Evolutionary conservation across 2,888 invertebrate genomes (phyloP).

Genomic region (Cinara cedri): DNA sequence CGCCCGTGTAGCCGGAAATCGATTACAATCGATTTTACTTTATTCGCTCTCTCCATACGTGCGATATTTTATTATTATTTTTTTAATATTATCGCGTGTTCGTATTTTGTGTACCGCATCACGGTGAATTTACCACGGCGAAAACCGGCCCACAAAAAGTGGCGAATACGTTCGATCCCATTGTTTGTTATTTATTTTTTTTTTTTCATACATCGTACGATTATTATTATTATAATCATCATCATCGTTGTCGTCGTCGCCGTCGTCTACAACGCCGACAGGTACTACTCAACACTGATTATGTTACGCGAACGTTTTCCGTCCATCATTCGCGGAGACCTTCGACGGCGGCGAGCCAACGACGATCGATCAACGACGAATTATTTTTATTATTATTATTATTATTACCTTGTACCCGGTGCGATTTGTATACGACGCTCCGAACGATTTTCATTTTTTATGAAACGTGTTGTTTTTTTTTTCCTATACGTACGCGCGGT

Average conservation of each 20-base stretch:
- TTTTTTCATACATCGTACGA: too few relatives aligned
- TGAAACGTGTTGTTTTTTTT: too few relatives aligned
- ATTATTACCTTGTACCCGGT: neutral
- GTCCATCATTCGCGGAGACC: slow-evolving; percentile 23
- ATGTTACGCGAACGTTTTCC: slow-evolving; percentile 7
- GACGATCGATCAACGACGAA: slow-evolving; percentile 30
- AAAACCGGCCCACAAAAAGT: neutral
- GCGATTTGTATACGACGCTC: neutral
- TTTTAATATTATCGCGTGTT: too few relatives aligned
- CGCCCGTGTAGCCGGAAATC: too few relatives aligned
- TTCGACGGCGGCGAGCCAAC: slow-evolving; percentile 2
- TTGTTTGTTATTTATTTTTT: neutral
- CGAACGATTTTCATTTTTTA: neutral
- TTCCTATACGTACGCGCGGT: neutral
- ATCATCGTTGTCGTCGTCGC: neutral
- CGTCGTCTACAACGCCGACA: slow-evolving; percentile 12
- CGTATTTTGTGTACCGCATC: too few relatives aligned
- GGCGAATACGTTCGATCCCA: neutral
- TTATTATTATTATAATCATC: slow-evolving; percentile 4
- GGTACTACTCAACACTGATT: slow-evolving; percentile 40
- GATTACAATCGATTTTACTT: too few relatives aligned
- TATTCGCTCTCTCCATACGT: too few relatives aligned
- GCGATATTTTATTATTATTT: too few relatives aligned
- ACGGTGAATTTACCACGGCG: neutral
- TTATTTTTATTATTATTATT: neutral